Evolutionary conservation across 2,888 invertebrate genomes (phyloP).

Genomic region (Meganola albula): DNA sequence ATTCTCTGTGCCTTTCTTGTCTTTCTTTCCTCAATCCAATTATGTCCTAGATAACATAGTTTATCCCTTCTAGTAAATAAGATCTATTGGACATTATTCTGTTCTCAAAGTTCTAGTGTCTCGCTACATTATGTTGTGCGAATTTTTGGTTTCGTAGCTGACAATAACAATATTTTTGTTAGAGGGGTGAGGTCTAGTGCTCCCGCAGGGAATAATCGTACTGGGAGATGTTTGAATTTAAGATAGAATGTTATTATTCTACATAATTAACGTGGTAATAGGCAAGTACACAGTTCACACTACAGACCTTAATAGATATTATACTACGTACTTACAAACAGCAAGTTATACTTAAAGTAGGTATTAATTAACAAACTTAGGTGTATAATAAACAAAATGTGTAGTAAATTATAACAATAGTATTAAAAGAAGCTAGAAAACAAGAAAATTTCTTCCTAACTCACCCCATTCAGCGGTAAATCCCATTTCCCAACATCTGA

Average conservation of each 20-base stretch:
- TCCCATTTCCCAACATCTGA: conserved; percentile 84
- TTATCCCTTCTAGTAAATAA: conserved; percentile 3
- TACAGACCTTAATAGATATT: too few relatives aligned
- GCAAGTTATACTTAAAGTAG: too few relatives aligned
- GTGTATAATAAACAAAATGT: too few relatives aligned
- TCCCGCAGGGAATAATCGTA: conserved; percentile 4
- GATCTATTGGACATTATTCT: conserved; percentile 5
- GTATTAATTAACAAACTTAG: too few relatives aligned
- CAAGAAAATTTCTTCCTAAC: conserved; percentile 25
- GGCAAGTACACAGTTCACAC: too few relatives aligned
- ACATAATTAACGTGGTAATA: too few relatives aligned
- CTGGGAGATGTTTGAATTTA: too few relatives aligned
- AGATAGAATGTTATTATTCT: too few relatives aligned
- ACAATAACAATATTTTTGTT: background rate
- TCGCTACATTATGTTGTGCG: background rate
- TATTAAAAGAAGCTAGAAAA: too few relatives aligned
- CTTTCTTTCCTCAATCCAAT: conserved; percentile 3
- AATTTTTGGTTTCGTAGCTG: background rate
- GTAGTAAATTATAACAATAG: too few relatives aligned
- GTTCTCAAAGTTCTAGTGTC: conserved; percentile 1
- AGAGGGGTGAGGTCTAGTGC: conserved; percentile 3
- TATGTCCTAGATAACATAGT: too few relatives aligned
- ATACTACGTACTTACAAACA: too few relatives aligned
- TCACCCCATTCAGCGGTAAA: conserved; percentile 76
- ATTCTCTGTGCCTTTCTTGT: background rate